Evolutionary conservation across 2,797 vertebrate genomes (phyloP).

Genomic region (Aulostomus chinensis): DNA sequence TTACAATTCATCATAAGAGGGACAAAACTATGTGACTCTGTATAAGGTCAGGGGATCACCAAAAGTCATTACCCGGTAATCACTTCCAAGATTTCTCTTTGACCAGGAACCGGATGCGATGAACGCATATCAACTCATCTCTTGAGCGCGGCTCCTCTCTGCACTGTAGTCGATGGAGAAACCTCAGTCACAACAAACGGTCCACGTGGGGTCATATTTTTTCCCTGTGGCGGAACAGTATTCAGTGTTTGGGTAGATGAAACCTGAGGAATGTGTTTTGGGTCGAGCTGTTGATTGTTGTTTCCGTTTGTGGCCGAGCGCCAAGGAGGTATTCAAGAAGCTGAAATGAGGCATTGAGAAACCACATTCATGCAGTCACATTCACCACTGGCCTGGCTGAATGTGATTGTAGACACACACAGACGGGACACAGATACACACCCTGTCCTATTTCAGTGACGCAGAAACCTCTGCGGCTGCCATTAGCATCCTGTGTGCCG

Average conservation of each 20-base stretch:
- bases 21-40: too few species aligned
- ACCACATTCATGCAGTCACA: conserved; percentile 35
- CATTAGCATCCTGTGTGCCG: conserved; percentile 6
- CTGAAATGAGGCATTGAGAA: conserved; percentile 36
- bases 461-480: conserved; percentile 48
- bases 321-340: conserved; percentile 31
- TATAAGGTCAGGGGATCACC: too few species aligned
- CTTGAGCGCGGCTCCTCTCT: too few species aligned
- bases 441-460: conserved; percentile 43
- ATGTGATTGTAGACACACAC: conserved; percentile 8
- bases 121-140: conserved; percentile 45
- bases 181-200: conserved; percentile 53
- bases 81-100: too few species aligned
- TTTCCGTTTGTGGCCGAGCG: conserved; percentile 51
- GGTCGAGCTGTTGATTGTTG: conserved; percentile 59
- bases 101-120: conserved; percentile 40
- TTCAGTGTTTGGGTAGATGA: conserved; percentile 33
- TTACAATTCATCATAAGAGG: too few species aligned
- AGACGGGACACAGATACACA: conserved; percentile 17
- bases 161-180: conserved; percentile 8
- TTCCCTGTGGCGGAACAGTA: conserved; percentile 7
- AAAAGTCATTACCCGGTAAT: too few species aligned
- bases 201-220: conserved; percentile 40
- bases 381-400: conserved; percentile 10
- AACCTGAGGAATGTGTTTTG: conserved; percentile 53